phyloP scores from a whole-genome alignment of 2,888 invertebrate species.

The Minunthozetes semirufus region DNA sequence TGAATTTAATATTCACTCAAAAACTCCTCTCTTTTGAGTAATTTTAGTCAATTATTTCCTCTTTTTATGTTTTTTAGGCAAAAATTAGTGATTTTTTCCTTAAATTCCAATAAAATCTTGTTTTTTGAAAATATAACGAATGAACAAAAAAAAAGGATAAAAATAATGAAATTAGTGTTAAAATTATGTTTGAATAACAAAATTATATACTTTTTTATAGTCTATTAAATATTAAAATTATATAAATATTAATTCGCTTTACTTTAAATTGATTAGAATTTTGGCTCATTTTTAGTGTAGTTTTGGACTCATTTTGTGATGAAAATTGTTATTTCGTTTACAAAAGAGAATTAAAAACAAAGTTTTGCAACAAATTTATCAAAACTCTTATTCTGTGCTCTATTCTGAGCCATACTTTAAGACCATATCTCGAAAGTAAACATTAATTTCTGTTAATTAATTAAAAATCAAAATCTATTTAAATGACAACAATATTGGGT shows the following conservation, averaged over 20 bases:
- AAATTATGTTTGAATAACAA: neutral
- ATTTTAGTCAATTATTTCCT: neutral
- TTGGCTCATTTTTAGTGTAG: neutral
- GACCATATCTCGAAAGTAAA: neutral
- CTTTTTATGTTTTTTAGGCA: neutral
- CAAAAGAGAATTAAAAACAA: too few relatives aligned
- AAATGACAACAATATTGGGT: constrained; percentile 1
- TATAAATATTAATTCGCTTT: neutral
- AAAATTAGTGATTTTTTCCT: neutral
- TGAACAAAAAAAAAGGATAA: neutral
- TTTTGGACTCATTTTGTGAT: neutral
- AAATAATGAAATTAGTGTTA: neutral
- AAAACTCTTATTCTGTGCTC: too few relatives aligned
- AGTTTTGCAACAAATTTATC: too few relatives aligned
- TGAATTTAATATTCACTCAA: neutral
- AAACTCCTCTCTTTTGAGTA: neutral
- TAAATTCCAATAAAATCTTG: neutral
- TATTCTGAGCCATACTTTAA: too few relatives aligned
- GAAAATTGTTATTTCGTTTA: too few relatives aligned
- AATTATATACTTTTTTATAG: neutral
- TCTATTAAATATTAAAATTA: neutral
- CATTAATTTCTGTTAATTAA: neutral
- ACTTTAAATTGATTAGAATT: neutral
- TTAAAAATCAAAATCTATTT: neutral
- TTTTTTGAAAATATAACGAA: too few relatives aligned